A percentile compares a stretch with the other conserved stretches of the same genome.
These are phyloP conservation scores for Aurelia aurita complex sp. Pacific DNA, from an alignment of 30 jellyfish, hydroid and myxozoan species.

Conservation along the genomic window DNA sequence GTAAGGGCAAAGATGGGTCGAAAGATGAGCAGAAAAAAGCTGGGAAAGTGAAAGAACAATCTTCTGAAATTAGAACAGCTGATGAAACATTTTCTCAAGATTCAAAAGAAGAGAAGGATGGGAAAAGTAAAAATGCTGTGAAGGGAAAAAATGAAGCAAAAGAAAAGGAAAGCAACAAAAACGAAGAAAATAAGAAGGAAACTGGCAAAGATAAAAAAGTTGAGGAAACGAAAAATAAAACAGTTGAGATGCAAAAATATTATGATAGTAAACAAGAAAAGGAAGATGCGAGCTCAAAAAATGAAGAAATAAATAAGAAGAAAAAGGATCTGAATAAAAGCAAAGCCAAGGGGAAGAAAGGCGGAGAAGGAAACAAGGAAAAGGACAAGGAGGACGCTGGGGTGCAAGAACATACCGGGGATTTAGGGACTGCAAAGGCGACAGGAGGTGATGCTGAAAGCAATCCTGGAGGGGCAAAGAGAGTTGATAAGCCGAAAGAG, in stretches of 20 bases:
- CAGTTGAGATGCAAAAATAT: background rate
- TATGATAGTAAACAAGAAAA: background rate
- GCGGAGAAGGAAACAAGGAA: background rate
- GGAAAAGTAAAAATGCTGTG: background rate
- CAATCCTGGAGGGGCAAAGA: constrained; percentile 5
- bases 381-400: constrained; percentile 5
- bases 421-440: constrained; percentile 23
- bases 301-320: background rate
- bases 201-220: background rate
- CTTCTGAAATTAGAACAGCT: too few species aligned
- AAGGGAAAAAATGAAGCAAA: background rate
- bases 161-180: background rate
- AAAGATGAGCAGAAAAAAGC: too few species aligned
- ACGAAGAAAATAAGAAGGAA: background rate
- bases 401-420: constrained; percentile 4
- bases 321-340: constrained; percentile 15
- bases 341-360: constrained; percentile 42
- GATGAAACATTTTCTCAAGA: too few species aligned
- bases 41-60: too few species aligned
- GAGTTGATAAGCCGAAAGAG: background rate
- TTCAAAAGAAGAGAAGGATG: constrained; percentile 8
- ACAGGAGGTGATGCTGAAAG: constrained; percentile 55
- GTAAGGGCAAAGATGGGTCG: too few species aligned
- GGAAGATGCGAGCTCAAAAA: background rate
- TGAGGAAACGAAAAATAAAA: background rate